A percentile compares a stretch with the other conserved stretches of the same genome.
Conservation (phyloP, 2,888 invertebrate genomes). For the Chrysodeixis includens region DNA sequence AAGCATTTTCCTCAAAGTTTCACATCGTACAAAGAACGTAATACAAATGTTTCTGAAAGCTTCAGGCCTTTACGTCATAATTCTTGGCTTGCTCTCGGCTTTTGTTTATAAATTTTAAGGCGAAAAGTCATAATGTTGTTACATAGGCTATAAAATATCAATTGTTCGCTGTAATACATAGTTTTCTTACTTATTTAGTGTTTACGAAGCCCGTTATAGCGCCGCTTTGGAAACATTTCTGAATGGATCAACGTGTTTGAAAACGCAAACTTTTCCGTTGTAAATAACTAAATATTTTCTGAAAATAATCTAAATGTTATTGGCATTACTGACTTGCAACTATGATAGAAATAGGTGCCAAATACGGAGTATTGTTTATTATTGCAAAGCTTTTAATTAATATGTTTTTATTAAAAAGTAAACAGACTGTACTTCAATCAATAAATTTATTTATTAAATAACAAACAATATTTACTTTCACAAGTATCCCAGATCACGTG, state of each 20-base stretch:
- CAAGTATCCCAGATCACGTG: not conserved
- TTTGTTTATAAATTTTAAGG: constrained; percentile 40
- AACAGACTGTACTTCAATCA: constrained; percentile 1
- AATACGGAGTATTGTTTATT: not conserved
- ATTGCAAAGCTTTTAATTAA: not conserved
- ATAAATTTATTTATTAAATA: too few relatives aligned
- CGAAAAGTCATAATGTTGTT: constrained; percentile 24
- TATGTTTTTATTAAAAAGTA: not conserved
- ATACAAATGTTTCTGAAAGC: constrained; percentile 39
- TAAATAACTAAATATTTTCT: not conserved
- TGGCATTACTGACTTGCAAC: not conserved
- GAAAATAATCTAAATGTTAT: not conserved
- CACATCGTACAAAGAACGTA: constrained; percentile 24
- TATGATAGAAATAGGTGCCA: not conserved
- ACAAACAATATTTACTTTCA: not conserved
- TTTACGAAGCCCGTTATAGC: constrained; percentile 8
- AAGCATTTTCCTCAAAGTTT: constrained; percentile 44
- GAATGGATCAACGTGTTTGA: not conserved
- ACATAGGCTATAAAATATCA: constrained; percentile 27
- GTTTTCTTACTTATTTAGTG: constrained; percentile 10
- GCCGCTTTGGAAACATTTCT: constrained; percentile 8
- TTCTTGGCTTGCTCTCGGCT: constrained; percentile 35
- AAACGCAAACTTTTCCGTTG: not conserved
- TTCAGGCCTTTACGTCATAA: constrained; percentile 36
- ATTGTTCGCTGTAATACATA: constrained; percentile 36